Evolutionary conservation across 2,888 invertebrate genomes (phyloP).

Genomic region (Smittia aterrima): DNA sequence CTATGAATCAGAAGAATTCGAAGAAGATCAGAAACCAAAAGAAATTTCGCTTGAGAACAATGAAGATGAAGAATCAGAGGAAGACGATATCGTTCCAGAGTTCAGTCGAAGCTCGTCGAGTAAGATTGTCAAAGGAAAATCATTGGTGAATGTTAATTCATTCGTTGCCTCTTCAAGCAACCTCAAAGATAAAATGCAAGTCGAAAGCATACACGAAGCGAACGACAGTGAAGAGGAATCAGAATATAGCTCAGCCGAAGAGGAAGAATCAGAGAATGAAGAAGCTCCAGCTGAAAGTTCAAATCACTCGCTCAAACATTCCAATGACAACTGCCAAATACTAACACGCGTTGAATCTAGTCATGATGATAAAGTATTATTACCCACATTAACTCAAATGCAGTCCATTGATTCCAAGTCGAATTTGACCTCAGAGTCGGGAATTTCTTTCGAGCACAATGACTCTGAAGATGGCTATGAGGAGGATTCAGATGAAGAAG

Average conservation of each 20-base stretch:
- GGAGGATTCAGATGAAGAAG: slow-evolving; percentile 37
- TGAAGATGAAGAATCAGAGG: slow-evolving; percentile 13
- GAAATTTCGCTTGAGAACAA: background rate
- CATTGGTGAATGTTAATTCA: slow-evolving; percentile 37
- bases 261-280: background rate
- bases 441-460: slow-evolving; percentile 36
- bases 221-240: background rate
- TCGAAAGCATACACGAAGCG: background rate
- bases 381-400: background rate
- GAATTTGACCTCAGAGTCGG: slow-evolving; percentile 40
- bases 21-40: background rate
- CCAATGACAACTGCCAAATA: slow-evolving; percentile 29
- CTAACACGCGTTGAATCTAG: slow-evolving; percentile 12
- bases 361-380: slow-evolving; percentile 33
- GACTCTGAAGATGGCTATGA: slow-evolving; percentile 40
- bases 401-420: slow-evolving; percentile 38
- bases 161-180: background rate
- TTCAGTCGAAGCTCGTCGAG: background rate
- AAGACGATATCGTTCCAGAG: slow-evolving; percentile 3
- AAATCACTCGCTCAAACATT: slow-evolving; percentile 24
- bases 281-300: slow-evolving; percentile 8
- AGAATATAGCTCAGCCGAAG: slow-evolving; percentile 27
- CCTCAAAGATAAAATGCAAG: background rate
- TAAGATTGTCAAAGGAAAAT: slow-evolving; percentile 34
- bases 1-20: slow-evolving; percentile 8